A percentile compares a stretch with the other conserved stretches of the same genome.
Evolutionary conservation across 2,113 vertebrate species (phyloP).

Genomic region (Grammomys surdaster): DNA sequence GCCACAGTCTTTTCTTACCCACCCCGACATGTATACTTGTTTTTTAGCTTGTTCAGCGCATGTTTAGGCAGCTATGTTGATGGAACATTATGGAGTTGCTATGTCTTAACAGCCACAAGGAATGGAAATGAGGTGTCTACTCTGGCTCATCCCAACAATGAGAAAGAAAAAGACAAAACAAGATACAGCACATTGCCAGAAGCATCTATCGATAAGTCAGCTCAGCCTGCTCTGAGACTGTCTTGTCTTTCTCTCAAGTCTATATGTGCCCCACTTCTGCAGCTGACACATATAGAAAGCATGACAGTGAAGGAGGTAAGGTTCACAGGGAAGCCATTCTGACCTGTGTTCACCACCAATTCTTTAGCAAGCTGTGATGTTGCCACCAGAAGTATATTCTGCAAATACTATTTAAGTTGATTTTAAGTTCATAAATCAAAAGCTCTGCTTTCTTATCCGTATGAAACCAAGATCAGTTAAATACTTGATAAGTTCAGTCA

Average conservation of each 20-base stretch:
- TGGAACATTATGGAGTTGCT: neutral
- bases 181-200: neutral
- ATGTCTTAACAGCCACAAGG: neutral
- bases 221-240: neutral
- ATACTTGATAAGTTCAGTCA: neutral
- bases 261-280: neutral
- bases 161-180: neutral
- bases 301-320: neutral
- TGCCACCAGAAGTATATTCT: neutral
- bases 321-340: neutral
- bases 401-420: neutral
- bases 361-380: neutral
- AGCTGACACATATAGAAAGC: neutral
- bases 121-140: neutral
- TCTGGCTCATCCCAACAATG: neutral
- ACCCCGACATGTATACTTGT: neutral
- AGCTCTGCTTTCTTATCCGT: neutral
- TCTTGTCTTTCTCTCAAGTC: neutral
- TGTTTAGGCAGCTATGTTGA: neutral
- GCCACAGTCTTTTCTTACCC: neutral
- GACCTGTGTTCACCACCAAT: neutral
- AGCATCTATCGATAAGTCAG: neutral
- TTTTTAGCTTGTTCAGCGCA: neutral
- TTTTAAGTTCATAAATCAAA: slow-evolving; percentile 17
- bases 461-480: slow-evolving; percentile 4